Base-by-base conservation (phyloP, 2,113 vertebrate species). In the Tympanuchus pallidicinctus region DNA sequence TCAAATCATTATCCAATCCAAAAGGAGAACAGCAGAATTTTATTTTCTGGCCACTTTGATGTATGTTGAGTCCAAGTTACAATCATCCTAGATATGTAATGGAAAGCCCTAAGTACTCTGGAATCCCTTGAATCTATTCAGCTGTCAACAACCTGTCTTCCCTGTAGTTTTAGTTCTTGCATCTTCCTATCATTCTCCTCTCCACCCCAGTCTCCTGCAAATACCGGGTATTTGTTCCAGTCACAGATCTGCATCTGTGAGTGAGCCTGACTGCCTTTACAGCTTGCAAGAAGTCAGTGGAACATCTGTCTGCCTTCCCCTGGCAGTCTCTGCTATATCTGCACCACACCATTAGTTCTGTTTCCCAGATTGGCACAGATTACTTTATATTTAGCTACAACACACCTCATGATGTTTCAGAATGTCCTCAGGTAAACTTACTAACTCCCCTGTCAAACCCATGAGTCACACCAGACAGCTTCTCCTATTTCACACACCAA, bases 351-450 rank as follows among this genome's bases (percentile, higher is more conserved):
- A 66, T 71, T 32, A 56, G 15, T 25, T 93, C 74, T 85, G 34
- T 67, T 93, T 92, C 71, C 60, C 91, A 93, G 64, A 66, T 28
- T 76, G 83, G 67, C 63, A 93, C 86, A 19, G 6, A 66, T 42
- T 82, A 75, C 18, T 22, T 77, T 95, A 88, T 85, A 91, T 95
- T 93, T 96, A 82, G 64, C 60, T 89, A 60, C 71, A 60, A 60
- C 32, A 77, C 85, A 43, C 43, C 72, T 93, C 87, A 91, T 32
- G 78, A 76, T 93, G 84, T 85, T 92, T 95, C 85, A 82, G 57
- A 92, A 94, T 89, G 69, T 91, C 95, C 87, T 80, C 75, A 91
- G 92, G 94, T 87, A 93, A 89, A 85, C 65, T 92, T 92, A 89
- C 64, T 93, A 92, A 93, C 64, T 93, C 32, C 15, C 70, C 75